These are phyloP conservation scores for Fundulus diaphanus DNA, from an alignment of 2,797 vertebrate species.

Conservation along the genomic window DNA sequence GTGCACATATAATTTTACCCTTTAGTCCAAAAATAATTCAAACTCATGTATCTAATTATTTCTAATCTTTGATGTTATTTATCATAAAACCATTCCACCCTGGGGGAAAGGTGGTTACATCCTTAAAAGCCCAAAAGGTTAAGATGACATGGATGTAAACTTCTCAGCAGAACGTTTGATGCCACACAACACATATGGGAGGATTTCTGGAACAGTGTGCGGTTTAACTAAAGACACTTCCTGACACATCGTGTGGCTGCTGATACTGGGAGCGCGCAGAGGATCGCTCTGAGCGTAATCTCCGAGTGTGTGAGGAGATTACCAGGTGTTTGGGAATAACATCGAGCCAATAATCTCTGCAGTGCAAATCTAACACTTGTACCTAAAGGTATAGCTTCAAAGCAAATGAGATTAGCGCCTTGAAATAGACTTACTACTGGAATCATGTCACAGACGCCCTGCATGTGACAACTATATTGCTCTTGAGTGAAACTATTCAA, in stretches of 20 bases:
- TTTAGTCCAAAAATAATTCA: background rate
- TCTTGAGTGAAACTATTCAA: constrained; percentile 72
- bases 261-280: constrained; percentile 41
- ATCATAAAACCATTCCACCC: background rate
- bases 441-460: constrained; percentile 51
- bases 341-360: constrained; percentile 60
- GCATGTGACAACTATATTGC: constrained; percentile 73
- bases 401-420: constrained; percentile 58
- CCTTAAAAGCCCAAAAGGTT: background rate
- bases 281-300: constrained; percentile 47
- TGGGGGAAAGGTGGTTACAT: background rate
- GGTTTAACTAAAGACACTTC: constrained; percentile 59
- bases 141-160: background rate
- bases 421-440: constrained; percentile 48
- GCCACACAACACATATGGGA: constrained; percentile 54
- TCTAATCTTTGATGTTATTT: no score
- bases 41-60: background rate
- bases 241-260: constrained; percentile 32
- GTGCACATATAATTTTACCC: background rate
- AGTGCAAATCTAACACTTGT: constrained; percentile 61
- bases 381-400: constrained; percentile 61
- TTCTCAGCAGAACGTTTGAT: constrained; percentile 26
- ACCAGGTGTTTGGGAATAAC: constrained; percentile 49
- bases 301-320: constrained; percentile 57
- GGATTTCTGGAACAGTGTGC: constrained; percentile 53